Base-by-base conservation (phyloP, 2,797 vertebrate species). In the Xerus rutilus region DNA sequence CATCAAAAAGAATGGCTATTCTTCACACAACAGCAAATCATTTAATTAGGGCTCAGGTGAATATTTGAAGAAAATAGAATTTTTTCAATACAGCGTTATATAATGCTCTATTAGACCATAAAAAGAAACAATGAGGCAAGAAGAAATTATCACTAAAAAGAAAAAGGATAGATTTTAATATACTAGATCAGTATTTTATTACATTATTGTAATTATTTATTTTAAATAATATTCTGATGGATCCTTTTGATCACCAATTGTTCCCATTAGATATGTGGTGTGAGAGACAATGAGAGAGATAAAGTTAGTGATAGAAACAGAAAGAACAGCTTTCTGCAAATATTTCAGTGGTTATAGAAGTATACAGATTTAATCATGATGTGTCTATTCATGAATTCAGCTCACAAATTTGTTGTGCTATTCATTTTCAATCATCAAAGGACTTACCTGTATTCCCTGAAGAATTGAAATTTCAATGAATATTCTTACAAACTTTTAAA, bases 11-110 rank as follows among this genome's bases (percentile, higher is more conserved):
- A 90, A n/a, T 14, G 0, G 1, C 39, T 76, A 70, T 81, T 64
- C 54, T 79, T 94, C 79, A 64, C n/a, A 89, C 8, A 94, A 9
- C 65, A 83, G 83, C n/a, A 94, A 94, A 95, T 92, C 54, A 62
- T 64, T 94, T 96, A 83, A 83, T 90, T 78, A 85, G 39, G 49
- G 10, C 4, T 78, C 28, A 92, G 67, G 49, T 94, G 88, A 95
- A 67, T 76, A 4, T 74, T 28, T 93, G 70, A 91, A 85, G 21
- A 85, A 93, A 92, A 95, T 25, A 39, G 0, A 62, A 73, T 14
- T 57, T 86, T 86, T 83, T 64, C 59, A 72, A 35, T 83, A 74
- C 49, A 13, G 1, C 8, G n/a, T 91, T 89, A 69, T 65, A 64
- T 23, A 73, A 79, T 69, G 17, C 47, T 92, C 57, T 74, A 83